Conservation (phyloP, 2,888 invertebrate species). For the Dynastes tityus region DNA sequence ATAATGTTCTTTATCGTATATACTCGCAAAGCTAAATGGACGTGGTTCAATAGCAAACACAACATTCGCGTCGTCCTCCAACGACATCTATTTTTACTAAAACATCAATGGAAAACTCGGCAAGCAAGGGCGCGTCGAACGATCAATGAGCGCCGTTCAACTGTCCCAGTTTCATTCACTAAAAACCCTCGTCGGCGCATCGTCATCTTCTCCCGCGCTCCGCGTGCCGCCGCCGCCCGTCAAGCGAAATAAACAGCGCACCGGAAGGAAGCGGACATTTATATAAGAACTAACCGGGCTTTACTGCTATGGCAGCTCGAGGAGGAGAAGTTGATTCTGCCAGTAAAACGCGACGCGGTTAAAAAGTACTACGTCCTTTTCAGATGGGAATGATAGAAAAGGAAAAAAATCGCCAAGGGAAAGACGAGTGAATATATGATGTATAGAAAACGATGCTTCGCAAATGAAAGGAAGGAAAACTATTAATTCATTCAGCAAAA, state of each 20-base stretch:
- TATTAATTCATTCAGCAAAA: conserved; percentile 4
- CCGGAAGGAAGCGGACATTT: conserved; percentile 42
- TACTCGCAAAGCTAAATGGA: too few relatives aligned
- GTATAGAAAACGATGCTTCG: not conserved
- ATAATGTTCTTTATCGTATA: too few relatives aligned
- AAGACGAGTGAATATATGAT: not conserved
- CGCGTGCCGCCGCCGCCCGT: not conserved
- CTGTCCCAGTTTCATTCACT: conserved; percentile 47
- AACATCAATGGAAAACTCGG: conserved; percentile 42
- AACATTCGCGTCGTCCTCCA: conserved; percentile 26
- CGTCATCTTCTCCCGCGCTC: not conserved
- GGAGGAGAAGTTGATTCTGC: not conserved
- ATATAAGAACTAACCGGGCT: not conserved
- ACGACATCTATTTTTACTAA: conserved; percentile 43
- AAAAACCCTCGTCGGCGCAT: not conserved
- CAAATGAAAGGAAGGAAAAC: conserved; percentile 5
- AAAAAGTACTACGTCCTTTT: not conserved
- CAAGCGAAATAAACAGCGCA: conserved; percentile 29
- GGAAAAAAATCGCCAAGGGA: not conserved
- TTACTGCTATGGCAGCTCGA: not conserved
- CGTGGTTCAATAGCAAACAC: too few relatives aligned
- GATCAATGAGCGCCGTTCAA: conserved; percentile 44
- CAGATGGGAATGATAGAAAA: not conserved
- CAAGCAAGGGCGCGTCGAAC: conserved; percentile 26
- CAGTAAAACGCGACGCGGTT: not conserved